Percentiles rank a stretch among this genome's conserved stretches.
Evolutionary conservation across 2,113 vertebrate species (phyloP).

Genomic region (Cryptomyrus ogoouensis): DNA sequence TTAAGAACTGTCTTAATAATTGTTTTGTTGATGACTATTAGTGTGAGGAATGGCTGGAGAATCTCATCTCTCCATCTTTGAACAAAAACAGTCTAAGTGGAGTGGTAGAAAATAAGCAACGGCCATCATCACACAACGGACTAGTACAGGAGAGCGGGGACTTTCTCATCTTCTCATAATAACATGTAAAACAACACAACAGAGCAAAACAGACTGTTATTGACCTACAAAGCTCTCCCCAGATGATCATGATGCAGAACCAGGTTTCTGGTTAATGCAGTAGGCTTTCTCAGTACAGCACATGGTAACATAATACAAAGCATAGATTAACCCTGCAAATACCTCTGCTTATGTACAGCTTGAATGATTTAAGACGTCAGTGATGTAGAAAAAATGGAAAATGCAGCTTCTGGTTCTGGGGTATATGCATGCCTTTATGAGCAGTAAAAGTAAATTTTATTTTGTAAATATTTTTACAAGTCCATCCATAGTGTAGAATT

Average conservation of each 20-base stretch:
- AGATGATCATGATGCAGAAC: not conserved
- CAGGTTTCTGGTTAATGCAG: not conserved
- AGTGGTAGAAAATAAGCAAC: not conserved
- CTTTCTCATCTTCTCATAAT: not conserved
- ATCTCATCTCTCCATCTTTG: not conserved
- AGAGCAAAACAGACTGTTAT: not conserved
- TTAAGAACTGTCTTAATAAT: constrained; percentile 22
- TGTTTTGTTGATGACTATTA: constrained; percentile 30
- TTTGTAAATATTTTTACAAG: not conserved
- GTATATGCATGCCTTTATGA: not conserved
- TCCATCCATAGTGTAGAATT: not conserved
- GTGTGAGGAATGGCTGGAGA: constrained; percentile 15
- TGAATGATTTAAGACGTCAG: not conserved
- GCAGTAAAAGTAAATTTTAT: not conserved
- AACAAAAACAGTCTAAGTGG: not conserved
- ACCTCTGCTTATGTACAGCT: not conserved
- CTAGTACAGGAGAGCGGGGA: not conserved
- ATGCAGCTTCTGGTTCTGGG: not conserved
- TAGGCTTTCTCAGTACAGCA: not conserved
- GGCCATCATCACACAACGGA: not conserved
- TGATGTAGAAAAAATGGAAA: not conserved
- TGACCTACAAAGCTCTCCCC: not conserved
- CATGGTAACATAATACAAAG: constrained; percentile 5
- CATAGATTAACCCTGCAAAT: constrained; percentile 7
- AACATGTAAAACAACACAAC: not conserved